Base-by-base conservation (phyloP, 2,888 invertebrate genomes). In the Drosophila setosimentum region DNA sequence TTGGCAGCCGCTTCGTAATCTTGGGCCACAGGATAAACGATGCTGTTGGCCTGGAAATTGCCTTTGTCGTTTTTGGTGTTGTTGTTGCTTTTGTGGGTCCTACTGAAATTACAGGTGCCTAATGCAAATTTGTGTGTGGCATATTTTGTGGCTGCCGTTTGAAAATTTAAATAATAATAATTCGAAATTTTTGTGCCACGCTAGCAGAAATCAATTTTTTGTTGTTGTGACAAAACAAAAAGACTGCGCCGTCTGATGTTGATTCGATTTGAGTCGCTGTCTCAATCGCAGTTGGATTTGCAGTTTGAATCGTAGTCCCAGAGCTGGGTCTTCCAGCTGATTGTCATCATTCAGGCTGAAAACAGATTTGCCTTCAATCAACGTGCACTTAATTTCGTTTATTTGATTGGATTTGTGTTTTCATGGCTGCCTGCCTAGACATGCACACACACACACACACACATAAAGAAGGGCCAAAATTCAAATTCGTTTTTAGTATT, bases 341-440 rank as follows among this genome's bases (percentile, higher is more conserved):
- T 87, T 87, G 89, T 87, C 90, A 87, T 90, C 89, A 87, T 90
- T 87, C 81, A 88, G 90, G 89, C 87, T 88, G 83, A 86, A 76
- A 90, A 87, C 90, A 87, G 87, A 87, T 87, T 87, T 90, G 90
- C 89, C 90, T 90, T 76, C 90, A 87, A 87, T 87, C 87, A 87
- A 88, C 87, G 90, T 90, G 86, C 90, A 90, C 87, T 87, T 87
- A 87, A 87, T 87, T 87, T 87, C 89, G 90, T 87, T 87, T 87
- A 87, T 87, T 87, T 87, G 87, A 87, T 87, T 87, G 90, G 87
- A 87, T 87, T 87, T 87, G 87, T 87, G 90, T 90, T 87, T 90
- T 90, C 90, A 87, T 87, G 87, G 78, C 86, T 86, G 90, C 76
- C 86, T 73, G 81, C 70, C 61, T 65, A 65, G 57, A 69, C 68